Base-by-base conservation (phyloP, 2,888 invertebrate species). In the Ormyrus labotus region DNA sequence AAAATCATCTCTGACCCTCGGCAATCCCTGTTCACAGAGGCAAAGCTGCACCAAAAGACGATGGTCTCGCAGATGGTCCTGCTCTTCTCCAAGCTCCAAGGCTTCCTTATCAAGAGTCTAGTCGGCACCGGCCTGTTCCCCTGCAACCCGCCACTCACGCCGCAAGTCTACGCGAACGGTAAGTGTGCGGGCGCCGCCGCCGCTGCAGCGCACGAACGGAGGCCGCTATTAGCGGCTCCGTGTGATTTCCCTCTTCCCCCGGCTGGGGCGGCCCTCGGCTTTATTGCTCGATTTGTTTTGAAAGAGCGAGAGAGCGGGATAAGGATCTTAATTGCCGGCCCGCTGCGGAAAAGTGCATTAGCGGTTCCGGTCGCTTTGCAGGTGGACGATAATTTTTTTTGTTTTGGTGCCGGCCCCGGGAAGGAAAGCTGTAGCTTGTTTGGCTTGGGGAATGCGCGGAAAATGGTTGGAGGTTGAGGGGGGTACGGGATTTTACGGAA, bases 1-100 rank as follows among this genome's bases (percentile, higher is more conserved):
- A 34, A 34, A 34, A 34, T 34, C 34, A 34, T 74, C 78, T 81
- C 81, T 83, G 76, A 80, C 78, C 82, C 71, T 50, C 70, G 71
- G 61, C 48, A 82, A 81, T 83, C 68, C 81, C 19, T 75, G 48
- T 11, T 68, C 61, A 11, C 84, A 91, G 89, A 89, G 83, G 84
- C 90, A 77, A 90, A 90, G 84, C 84, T 89, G 82, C 85, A 83
- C 71, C 85, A 84, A 80, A 90, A 87, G 82, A 84, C 88, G 85
- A 81, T 93, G 64, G 94, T 93, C 0, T 90, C 94, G 13, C 95
- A 95, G 87, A 85, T 95, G 85, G 94, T 93, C 1, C 89, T 95
- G 68, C 86, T 95, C 71, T 93, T 94, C 68, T 93, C 94, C 48
- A 95, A 95, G 89, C 88, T 95, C 74, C 95, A 95, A 89, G 93